phyloP scores from a whole-genome alignment of 1,140 invertebrate species.

The Tenebrio molitor region DNA sequence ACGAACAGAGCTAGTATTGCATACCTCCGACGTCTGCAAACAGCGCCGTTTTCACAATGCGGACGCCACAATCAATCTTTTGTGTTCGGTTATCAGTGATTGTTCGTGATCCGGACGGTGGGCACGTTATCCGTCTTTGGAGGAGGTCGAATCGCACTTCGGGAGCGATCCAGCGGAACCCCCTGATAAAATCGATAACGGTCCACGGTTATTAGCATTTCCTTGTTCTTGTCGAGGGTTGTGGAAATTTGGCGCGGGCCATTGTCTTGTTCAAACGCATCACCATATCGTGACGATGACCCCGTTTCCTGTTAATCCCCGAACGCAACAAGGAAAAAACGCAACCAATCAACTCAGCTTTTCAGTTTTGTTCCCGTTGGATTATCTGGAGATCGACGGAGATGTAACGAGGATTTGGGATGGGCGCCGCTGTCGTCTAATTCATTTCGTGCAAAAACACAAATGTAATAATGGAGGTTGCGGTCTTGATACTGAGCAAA shows the following conservation, averaged over 20 bases:
- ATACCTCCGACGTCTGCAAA: constrained; percentile 15
- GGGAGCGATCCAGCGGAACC: not conserved
- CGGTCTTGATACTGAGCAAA: too few relatives aligned
- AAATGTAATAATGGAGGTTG: not conserved
- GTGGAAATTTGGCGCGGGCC: not conserved
- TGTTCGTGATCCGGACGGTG: not conserved
- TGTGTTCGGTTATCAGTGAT: not conserved
- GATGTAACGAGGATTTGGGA: not conserved
- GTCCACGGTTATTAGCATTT: constrained; percentile 3
- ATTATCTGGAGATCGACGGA: not conserved
- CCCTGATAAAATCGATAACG: constrained; percentile 1
- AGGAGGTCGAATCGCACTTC: not conserved
- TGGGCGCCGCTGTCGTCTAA: not conserved
- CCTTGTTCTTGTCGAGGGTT: not conserved
- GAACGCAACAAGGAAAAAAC: not conserved
- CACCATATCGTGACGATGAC: not conserved
- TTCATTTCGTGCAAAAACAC: not conserved
- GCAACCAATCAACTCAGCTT: not conserved
- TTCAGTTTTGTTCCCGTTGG: not conserved
- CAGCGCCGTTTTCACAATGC: not conserved
- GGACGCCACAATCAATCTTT: constrained; percentile 17
- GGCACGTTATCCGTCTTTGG: not conserved
- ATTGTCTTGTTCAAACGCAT: constrained; percentile 4
- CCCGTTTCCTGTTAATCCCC: constrained; percentile 9
- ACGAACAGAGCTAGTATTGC: not conserved